phyloP scores from a whole-genome alignment of 2,113 vertebrate species.

The Turnix velox region DNA sequence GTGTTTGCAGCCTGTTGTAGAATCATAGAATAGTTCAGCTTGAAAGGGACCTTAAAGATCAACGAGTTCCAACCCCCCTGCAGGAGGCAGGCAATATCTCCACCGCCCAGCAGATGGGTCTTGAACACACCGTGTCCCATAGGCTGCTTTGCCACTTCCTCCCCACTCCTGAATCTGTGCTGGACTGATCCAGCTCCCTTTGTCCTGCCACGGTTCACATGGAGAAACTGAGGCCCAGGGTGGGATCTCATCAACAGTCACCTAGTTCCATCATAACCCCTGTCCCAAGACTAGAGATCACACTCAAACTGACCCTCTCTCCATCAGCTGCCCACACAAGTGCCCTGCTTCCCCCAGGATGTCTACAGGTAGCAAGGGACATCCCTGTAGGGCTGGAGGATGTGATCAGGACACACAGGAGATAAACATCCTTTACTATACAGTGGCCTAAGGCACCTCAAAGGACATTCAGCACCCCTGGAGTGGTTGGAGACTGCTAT shows the following conservation, averaged over 20 bases:
- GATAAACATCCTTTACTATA: background rate
- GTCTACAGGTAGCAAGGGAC: background rate
- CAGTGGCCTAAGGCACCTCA: background rate
- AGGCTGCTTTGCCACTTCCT: background rate
- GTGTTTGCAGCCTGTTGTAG: background rate
- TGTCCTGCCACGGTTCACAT: background rate
- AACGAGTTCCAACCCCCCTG: too few species aligned
- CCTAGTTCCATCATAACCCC: background rate
- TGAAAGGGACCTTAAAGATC: too few species aligned
- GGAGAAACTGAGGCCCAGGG: background rate
- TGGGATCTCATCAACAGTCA: background rate
- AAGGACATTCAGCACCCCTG: background rate
- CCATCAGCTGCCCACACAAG: rapidly evolving
- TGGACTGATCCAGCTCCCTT: background rate
- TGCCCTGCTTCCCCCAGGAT: background rate
- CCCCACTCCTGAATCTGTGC: rapidly evolving
- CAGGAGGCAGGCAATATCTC: background rate
- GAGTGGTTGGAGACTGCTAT: background rate
- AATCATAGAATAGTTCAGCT: too few species aligned
- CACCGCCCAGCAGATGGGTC: background rate
- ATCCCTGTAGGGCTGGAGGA: background rate
- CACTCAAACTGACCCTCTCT: background rate
- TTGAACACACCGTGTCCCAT: background rate
- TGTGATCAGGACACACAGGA: background rate
- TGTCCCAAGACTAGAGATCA: rapidly evolving